Percentiles rank a stretch among this genome's conserved stretches.
These are phyloP conservation scores for Carettochelys insculpta DNA, from an alignment of 2,113 vertebrate species.

Conservation along the genomic window DNA sequence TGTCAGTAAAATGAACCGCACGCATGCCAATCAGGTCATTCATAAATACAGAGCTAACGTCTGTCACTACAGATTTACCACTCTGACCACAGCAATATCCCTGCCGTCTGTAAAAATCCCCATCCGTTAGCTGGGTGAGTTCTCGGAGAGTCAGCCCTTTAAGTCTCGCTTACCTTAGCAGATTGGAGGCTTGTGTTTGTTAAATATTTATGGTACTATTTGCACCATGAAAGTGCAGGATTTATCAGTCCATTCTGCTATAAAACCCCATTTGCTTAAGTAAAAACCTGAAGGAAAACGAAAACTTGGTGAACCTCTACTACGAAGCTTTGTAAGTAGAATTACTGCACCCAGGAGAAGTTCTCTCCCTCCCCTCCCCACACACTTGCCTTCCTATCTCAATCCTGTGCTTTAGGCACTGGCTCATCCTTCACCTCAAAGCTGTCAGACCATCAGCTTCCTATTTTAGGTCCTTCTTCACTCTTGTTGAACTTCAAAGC, in stretches of 20 bases:
- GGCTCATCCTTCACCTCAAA: not conserved
- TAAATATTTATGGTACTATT: not conserved
- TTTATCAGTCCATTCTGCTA: not conserved
- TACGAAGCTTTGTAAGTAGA: not conserved
- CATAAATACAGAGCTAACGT: constrained; percentile 81
- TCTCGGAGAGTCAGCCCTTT: constrained; percentile 22
- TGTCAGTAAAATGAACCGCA: constrained; percentile 73
- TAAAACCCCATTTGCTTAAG: not conserved
- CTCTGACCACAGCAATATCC: constrained; percentile 64
- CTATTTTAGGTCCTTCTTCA: not conserved
- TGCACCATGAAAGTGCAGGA: not conserved
- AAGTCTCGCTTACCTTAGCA: constrained; percentile 21
- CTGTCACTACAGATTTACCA: constrained; percentile 82
- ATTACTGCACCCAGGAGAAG: not conserved
- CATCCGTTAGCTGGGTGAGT: constrained; percentile 65
- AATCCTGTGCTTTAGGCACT: not conserved
- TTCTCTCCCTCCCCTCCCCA: not conserved
- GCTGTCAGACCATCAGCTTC: accelerated
- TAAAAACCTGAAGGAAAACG: not conserved
- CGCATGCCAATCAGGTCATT: constrained; percentile 83
- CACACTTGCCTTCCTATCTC: not conserved
- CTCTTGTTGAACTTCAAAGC: not conserved
- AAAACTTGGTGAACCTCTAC: not conserved
- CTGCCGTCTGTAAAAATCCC: constrained; percentile 75
- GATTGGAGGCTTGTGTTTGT: not conserved